phyloP scores from a whole-genome alignment of 92 coral and sea anemone species.

The Phenganax marumi region DNA sequence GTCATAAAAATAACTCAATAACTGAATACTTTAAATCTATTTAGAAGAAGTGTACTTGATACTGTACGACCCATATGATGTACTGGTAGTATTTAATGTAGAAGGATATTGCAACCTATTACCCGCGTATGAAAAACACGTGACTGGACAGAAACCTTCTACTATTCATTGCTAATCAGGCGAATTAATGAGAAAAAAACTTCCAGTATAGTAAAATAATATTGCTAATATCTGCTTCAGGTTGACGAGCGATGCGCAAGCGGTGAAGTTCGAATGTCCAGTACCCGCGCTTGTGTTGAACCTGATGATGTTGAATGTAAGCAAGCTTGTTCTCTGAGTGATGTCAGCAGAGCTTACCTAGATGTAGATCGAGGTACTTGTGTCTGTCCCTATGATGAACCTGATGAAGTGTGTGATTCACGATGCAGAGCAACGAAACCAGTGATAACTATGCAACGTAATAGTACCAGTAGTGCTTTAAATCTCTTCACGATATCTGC shows the following conservation, averaged over 20 bases:
- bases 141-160: too few relatives aligned
- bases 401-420: conserved; percentile 53
- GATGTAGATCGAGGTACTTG: conserved; percentile 62
- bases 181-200: neutral
- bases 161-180: too few relatives aligned
- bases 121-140: too few relatives aligned
- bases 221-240: conserved; percentile 39
- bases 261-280: conserved; percentile 63
- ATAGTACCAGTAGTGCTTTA: conserved; percentile 31
- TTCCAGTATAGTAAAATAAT: neutral
- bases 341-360: conserved; percentile 37
- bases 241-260: conserved; percentile 70
- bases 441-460: conserved; percentile 37
- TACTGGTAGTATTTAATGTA: neutral
- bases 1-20: too few relatives aligned
- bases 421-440: conserved; percentile 59
- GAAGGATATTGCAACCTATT: neutral
- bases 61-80: too few relatives aligned
- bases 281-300: conserved; percentile 66
- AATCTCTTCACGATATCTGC: conserved; percentile 17
- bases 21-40: too few relatives aligned
- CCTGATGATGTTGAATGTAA: conserved; percentile 21
- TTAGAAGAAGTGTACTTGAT: too few relatives aligned
- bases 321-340: conserved; percentile 18
- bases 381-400: conserved; percentile 51